Base-by-base conservation (phyloP, 1,140 invertebrate species). In the Asbolus verrucosus region DNA sequence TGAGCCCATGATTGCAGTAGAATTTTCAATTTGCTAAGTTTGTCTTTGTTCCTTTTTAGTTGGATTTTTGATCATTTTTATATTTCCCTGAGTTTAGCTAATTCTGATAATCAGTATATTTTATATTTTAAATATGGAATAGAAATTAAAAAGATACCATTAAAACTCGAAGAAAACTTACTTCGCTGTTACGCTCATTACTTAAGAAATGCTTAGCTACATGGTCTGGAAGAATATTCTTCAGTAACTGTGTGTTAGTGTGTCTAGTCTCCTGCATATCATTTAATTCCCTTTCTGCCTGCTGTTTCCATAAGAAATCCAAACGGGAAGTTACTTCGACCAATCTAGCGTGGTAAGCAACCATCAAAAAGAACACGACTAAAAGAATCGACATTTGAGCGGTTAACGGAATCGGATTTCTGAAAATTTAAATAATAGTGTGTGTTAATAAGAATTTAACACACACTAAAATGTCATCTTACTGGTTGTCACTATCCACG, bases 191-290 rank as follows among this genome's bases (percentile, higher is more conserved):
- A 75, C 88, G 83, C 81, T 93, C 86, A 82, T 89, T 84, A n/a
- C 88, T 84, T 21, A 99, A 87, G 83, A 98, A 98, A 80, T 98
- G 95, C 71, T 89, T 87, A 0, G 97, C 96, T 5, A 99, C 97
- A 81, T 98, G 96, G 81, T 95, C 93, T 0, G 98, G 98, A 13
- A 99, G 83, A 77, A 99, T 98, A 79, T 99, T 98, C 76, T 95
- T 92, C 36, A 95, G 81, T 0, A 96, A 83, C 75, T 95, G 92
- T 70, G 91, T 87, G 77, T 96, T 96, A 73, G 94, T 94, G 68
- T 92, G 88, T 39, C 92, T 85, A 2, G 93, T 93, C 75, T 95
- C 93, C 69, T 91, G 88, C 92, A 98, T 97, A 77, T 97, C 95
- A n/a, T 87, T 87, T 14, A 97, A 85, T 79, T 98, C 95, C 41